Percentiles rank a stretch among this genome's conserved stretches.
Evolutionary conservation across 2,113 vertebrate genomes (phyloP).

Genomic region (Petromus typicus): DNA sequence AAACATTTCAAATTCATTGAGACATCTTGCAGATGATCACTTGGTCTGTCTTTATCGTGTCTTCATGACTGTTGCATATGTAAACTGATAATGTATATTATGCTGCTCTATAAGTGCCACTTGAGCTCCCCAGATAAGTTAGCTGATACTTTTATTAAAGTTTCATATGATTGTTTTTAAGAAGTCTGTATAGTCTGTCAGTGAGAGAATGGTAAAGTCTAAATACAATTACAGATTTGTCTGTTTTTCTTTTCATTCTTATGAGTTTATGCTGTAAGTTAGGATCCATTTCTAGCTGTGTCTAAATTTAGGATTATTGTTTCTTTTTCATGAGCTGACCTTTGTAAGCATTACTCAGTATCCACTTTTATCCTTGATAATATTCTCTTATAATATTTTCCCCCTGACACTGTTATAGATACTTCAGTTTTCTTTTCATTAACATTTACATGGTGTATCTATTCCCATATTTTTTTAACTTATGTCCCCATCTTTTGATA

Average conservation of each 20-base stretch:
- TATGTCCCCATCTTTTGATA: not conserved
- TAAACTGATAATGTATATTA: not conserved
- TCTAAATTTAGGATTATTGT: not conserved
- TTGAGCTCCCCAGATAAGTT: not conserved
- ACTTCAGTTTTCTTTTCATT: not conserved
- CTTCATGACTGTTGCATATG: not conserved
- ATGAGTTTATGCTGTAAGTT: not conserved
- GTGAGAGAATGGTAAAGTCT: not conserved
- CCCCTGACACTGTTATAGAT: not conserved
- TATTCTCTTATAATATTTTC: not conserved
- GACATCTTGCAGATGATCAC: not conserved
- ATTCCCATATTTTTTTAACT: not conserved
- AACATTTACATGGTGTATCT: not conserved
- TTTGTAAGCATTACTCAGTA: not conserved
- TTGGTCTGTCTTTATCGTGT: not conserved
- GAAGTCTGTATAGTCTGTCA: not conserved
- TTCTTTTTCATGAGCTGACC: not conserved
- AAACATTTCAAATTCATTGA: not conserved
- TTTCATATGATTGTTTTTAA: not conserved
- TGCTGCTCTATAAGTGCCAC: not conserved
- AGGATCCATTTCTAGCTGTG: not conserved
- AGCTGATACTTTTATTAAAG: not conserved
- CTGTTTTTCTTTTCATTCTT: not conserved
- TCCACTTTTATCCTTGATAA: not conserved
- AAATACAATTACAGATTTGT: not conserved